phyloP scores from a whole-genome alignment of 2,797 vertebrate genomes.

The Acanthurus lineatus region DNA sequence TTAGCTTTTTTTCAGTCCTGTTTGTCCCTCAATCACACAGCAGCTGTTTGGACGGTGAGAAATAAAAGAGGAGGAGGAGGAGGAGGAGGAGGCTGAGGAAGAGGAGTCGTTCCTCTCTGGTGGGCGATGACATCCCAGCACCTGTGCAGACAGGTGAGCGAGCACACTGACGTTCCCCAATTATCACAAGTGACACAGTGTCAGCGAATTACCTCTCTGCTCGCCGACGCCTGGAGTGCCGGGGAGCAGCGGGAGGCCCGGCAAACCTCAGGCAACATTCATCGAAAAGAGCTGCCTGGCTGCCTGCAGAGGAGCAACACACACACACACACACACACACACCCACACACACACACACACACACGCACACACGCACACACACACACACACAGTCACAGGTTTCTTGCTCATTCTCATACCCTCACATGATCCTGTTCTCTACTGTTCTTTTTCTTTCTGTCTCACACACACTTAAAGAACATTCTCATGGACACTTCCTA shows the following conservation, averaged over 20 bases:
- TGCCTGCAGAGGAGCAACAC: conserved; percentile 38
- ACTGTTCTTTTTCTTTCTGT: not conserved
- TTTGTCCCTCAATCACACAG: conserved; percentile 38
- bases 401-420: not conserved
- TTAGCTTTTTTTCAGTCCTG: not conserved
- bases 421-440: conserved; percentile 6
- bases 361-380: conserved; percentile 8
- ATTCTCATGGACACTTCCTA: conserved; percentile 7
- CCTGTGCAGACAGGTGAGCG: conserved; percentile 82
- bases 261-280: conserved; percentile 76
- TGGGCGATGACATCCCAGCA: conserved; percentile 69
- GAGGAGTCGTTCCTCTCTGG: conserved; percentile 52
- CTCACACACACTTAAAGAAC: not conserved
- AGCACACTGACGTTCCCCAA: conserved; percentile 70
- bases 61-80: conserved; percentile 64
- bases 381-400: conserved; percentile 8
- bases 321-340: conserved; percentile 12
- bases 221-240: conserved; percentile 62
- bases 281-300: conserved; percentile 67
- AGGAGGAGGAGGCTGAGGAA: conserved; percentile 49
- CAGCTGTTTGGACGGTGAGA: conserved; percentile 66
- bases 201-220: conserved; percentile 76
- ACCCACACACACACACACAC: conserved; percentile 14
- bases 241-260: conserved; percentile 72
- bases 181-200: conserved; percentile 81